A percentile compares a stretch with the other conserved stretches of the same genome.
phyloP scores from a whole-genome alignment of 2,797 vertebrate species.

The Enteromius fasciolatus region DNA sequence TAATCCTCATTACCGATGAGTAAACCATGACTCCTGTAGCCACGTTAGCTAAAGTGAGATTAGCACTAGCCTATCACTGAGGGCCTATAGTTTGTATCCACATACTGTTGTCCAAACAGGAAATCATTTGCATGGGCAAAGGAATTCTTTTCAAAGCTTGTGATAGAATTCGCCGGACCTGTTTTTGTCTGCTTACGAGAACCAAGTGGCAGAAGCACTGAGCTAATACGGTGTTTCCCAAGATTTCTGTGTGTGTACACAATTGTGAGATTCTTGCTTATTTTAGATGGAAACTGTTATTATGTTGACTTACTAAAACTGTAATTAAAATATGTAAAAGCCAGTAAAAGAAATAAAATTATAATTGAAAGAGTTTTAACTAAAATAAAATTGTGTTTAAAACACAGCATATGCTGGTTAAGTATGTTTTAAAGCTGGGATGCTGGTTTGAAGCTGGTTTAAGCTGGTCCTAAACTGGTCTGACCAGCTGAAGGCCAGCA shows the following conservation, averaged over 20 bases:
- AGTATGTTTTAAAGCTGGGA: too few relatives aligned
- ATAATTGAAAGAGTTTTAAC: not conserved
- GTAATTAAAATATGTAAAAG: not conserved
- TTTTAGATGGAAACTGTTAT: not conserved
- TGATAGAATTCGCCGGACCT: not conserved
- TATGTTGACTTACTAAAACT: not conserved
- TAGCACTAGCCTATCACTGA: not conserved
- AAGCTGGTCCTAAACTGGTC: too few relatives aligned
- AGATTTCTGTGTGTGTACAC: not conserved
- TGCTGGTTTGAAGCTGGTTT: too few relatives aligned
- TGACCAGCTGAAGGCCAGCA: too few relatives aligned
- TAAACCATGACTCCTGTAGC: slow-evolving; percentile 8
- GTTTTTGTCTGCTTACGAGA: not conserved
- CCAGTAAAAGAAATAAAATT: not conserved
- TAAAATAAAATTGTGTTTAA: not conserved
- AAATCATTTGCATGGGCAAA: slow-evolving; percentile 1
- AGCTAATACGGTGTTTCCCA: not conserved
- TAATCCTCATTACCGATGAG: slow-evolving; percentile 31
- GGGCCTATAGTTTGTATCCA: not conserved
- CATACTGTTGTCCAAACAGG: slow-evolving; percentile 6
- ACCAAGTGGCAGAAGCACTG: not conserved
- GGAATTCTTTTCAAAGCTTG: slow-evolving; percentile 2
- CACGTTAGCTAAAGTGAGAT: slow-evolving; percentile 1
- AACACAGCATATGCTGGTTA: too few relatives aligned
- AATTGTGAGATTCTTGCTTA: not conserved